Base-by-base conservation (phyloP, 2,888 invertebrate species). In the Xestoiulus laeticollis region DNA sequence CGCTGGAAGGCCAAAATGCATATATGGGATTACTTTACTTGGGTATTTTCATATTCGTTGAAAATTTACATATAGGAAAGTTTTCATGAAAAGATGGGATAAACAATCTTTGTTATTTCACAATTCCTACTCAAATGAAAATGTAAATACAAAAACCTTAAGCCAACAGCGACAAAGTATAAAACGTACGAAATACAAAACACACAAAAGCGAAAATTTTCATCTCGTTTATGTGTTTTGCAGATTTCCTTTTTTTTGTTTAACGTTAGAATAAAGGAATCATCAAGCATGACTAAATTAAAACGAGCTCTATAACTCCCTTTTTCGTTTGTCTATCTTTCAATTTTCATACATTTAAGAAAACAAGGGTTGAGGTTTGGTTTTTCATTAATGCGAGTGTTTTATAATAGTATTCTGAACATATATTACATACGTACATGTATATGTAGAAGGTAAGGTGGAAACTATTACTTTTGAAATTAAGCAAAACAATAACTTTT, bases 21-120 rank as follows among this genome's bases (percentile, higher is more conserved):
- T 16, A 48, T 48, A 19, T 32, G 30, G 68, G 68, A 26, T 26
- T 68, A 68, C 10, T 78, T 30, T 32, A 68, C 8, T 1, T 14
- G 30, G 16, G 4, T 26, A 78, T 14, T 78, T 78, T 78, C 78
- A 30, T 78, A 32, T 30, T 30, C 30, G 30, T 16, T 4, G 16
- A 14, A 16, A 30, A 26, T 14, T 19, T 78, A 30, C 78, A 78
- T n/a, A 19, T 16, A 30, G 14, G 78, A 16, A 78, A 32, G 12
- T 78, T 78, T 78, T 78, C 3, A 14, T 32, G 1, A 78, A 78
- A 30, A 30, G 14, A 12, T 2, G 78, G 78, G 14, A 14, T 32
- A 78, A 78, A 14, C 78, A 30, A 30, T 26, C 30, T 78, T 78
- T 78, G 78, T 78, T 78, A 78, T 32, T 78, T 78, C 78, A 78